Evolutionary conservation across 2,888 invertebrate species (phyloP).

Genomic region (Drosophila ochracea): DNA sequence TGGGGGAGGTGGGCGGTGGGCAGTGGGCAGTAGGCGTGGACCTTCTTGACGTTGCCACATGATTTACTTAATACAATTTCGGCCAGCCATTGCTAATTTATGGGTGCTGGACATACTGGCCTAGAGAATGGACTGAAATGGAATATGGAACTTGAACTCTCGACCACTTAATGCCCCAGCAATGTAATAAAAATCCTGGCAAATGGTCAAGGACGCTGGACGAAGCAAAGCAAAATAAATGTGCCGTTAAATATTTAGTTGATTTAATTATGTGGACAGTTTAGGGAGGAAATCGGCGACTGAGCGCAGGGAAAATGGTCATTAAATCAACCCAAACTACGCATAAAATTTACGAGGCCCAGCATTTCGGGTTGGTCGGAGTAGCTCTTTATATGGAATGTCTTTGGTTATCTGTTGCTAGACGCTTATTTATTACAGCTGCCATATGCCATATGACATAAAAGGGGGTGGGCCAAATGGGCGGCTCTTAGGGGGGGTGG

Average conservation of each 20-base stretch:
- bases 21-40: slow-evolving; percentile 8
- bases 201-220: slow-evolving; percentile 44
- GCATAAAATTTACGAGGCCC: slow-evolving; percentile 64
- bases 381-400: slow-evolving; percentile 32
- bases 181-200: slow-evolving; percentile 72
- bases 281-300: neutral
- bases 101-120: slow-evolving; percentile 40
- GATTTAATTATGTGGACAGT: slow-evolving; percentile 74
- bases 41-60: slow-evolving; percentile 50
- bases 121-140: slow-evolving; percentile 5
- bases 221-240: slow-evolving; percentile 62
- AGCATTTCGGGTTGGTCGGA: neutral
- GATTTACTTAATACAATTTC: slow-evolving; percentile 74
- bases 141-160: slow-evolving; percentile 36
- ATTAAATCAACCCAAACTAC: slow-evolving; percentile 77
- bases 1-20: neutral
- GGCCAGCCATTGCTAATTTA: slow-evolving; percentile 66
- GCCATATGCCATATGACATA: slow-evolving; percentile 73
- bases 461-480: neutral
- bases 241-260: slow-evolving; percentile 79
- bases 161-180: slow-evolving; percentile 70
- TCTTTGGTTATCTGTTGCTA: slow-evolving; percentile 71
- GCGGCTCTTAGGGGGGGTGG: too few relatives aligned
- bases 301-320: slow-evolving; percentile 21
- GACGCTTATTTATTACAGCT: slow-evolving; percentile 73